Conservation (phyloP, 2,888 invertebrate species). For the Brachynemurus nebulosus region DNA sequence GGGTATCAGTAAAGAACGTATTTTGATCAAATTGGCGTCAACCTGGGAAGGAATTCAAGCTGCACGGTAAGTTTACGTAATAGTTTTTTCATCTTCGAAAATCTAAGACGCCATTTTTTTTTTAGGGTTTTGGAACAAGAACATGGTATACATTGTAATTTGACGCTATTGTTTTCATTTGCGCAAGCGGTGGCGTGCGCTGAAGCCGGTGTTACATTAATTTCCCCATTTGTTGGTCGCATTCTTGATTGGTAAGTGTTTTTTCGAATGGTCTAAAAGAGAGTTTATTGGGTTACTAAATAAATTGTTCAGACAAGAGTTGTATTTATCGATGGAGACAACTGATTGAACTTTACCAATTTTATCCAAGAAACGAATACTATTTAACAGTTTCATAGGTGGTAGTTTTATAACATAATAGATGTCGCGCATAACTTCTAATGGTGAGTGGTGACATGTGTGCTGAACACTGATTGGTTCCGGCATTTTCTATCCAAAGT, state of each 20-base stretch:
- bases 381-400: no score
- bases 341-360: slow-evolving; percentile 7
- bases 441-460: no score
- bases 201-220: slow-evolving; percentile 92
- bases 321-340: background rate
- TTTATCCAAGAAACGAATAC: no score
- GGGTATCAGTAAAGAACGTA: slow-evolving; percentile 81
- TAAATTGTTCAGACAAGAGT: background rate
- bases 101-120: slow-evolving; percentile 19
- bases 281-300: no score
- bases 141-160: slow-evolving; percentile 92
- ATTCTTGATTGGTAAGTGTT: slow-evolving; percentile 82
- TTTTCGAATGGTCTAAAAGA: no score
- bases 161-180: slow-evolving; percentile 91
- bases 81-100: background rate
- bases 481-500: no score
- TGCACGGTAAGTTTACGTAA: slow-evolving; percentile 52
- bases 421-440: no score
- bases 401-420: no score
- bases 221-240: slow-evolving; percentile 98
- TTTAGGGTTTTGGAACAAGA: slow-evolving; percentile 74
- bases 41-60: slow-evolving; percentile 99
- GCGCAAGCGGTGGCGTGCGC: slow-evolving; percentile 97
- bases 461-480: no score
- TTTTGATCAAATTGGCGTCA: slow-evolving; percentile 93